Base-by-base conservation (phyloP, 2,113 vertebrate species). In the Tamias sibiricus region DNA sequence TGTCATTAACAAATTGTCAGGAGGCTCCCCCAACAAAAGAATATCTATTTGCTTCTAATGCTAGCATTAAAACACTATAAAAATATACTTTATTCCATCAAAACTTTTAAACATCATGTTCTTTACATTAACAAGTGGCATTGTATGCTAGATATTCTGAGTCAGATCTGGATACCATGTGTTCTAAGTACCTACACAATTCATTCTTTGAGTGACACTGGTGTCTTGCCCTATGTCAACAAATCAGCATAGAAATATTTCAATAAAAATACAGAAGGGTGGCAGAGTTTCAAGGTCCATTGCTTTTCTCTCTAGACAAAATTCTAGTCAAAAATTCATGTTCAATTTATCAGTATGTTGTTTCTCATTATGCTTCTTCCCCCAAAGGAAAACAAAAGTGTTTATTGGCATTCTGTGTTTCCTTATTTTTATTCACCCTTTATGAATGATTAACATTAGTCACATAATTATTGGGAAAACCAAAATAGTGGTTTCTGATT, bases 91-190 rank as follows among this genome's bases (percentile, higher is more conserved):
- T 47, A 26, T 37, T 28, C 74, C 11, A 30, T 26, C 24, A 10
- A 52, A 16, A 69, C 13, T 77, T 32, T 88, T 22, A 71, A 42
- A 14, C 22, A 14, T 44, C 52, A 40, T 44, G 37, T 52, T 71
- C 2, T 93, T 93, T 80, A 52, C 16, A 42, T 86, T 75, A 83
- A 89, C 44, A 57, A 75, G 13, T 71, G 22, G 7, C 54, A 71
- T 75, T n/a, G 44, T 68, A 62, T 69, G 10, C 14, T 81, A 62
- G 22, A 13, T 64, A 30, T 62, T 88, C 54, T 62, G 4, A 86
- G 19, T n/a, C 30, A 75, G 40, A 94, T 93, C 93, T 96, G 95
- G 82, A 52, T 69, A 91, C 89, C 82, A 93, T 76, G 57, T 83
- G 68, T 85, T 66, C 54, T 40, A 7, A 19, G 24, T 42, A 52